A percentile compares a stretch with the other conserved stretches of the same genome.
These are phyloP conservation scores for Drosophila bocki DNA, from an alignment of 1,140 invertebrate species.

Conservation along the genomic window DNA sequence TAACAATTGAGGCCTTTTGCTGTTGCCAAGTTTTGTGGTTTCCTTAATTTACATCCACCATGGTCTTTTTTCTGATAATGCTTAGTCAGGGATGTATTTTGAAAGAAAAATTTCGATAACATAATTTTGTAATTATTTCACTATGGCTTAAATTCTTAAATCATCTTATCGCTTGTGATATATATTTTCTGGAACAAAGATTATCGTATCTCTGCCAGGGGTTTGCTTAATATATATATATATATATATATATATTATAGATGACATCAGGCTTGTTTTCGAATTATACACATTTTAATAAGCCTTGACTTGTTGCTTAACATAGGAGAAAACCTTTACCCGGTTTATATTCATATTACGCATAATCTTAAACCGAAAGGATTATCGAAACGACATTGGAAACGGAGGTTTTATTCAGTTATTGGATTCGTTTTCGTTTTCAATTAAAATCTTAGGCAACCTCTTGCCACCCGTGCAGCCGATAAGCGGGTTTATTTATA, in stretches of 20 bases:
- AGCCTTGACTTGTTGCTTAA: too few relatives aligned
- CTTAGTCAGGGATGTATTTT: background rate
- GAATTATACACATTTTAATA: background rate
- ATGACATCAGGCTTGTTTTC: background rate
- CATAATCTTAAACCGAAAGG: background rate
- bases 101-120: background rate
- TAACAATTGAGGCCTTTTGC: background rate
- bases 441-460: slow-evolving; percentile 43
- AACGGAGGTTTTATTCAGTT: background rate
- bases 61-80: background rate
- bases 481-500: slow-evolving; percentile 71
- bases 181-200: background rate
- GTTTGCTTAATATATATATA: background rate
- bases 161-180: background rate
- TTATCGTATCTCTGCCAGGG: background rate
- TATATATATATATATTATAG: background rate
- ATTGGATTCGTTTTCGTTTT: slow-evolving; percentile 18
- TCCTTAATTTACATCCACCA: background rate
- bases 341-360: background rate
- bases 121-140: background rate
- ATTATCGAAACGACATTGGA: slow-evolving; percentile 6
- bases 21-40: background rate
- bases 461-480: slow-evolving; percentile 17
- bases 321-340: background rate
- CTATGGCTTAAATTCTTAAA: too few relatives aligned